Percentiles rank a stretch among this genome's conserved stretches.
phyloP scores from a whole-genome alignment of 2,113 vertebrate genomes.

The Hyaena hyaena region DNA sequence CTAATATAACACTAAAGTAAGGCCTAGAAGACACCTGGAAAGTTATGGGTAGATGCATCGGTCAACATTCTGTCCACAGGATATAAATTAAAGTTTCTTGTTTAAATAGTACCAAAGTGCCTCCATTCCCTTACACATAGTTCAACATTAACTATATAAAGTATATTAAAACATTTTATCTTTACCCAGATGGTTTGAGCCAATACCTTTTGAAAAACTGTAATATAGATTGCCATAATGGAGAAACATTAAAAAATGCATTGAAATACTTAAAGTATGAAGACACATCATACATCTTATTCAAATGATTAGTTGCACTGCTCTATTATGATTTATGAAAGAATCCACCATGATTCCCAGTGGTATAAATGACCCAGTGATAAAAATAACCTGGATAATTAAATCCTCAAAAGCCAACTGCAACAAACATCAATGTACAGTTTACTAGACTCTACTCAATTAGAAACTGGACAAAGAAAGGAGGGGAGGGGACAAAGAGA shows the following conservation, averaged over 20 bases:
- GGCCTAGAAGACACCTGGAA: background rate
- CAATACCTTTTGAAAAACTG: background rate
- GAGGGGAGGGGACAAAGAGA: background rate
- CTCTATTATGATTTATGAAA: slow-evolving; percentile 17
- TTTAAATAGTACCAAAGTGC: background rate
- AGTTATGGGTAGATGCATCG: background rate
- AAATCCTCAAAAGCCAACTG: background rate
- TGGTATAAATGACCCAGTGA: background rate
- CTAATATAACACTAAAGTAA: background rate
- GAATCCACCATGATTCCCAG: background rate
- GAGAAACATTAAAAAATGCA: slow-evolving; percentile 20
- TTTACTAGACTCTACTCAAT: background rate
- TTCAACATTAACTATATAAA: background rate
- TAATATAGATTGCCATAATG: background rate
- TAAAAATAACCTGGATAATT: slow-evolving; percentile 35
- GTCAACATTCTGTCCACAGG: background rate
- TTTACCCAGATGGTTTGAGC: background rate
- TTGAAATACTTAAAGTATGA: slow-evolving; percentile 41
- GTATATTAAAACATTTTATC: background rate
- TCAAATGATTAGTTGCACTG: slow-evolving; percentile 55
- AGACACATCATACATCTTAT: background rate
- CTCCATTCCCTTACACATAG: background rate
- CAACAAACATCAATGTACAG: background rate
- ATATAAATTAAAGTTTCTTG: background rate
- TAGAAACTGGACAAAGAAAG: background rate